These are phyloP conservation scores for Parasteatoda lunata DNA, from an alignment of 2,888 invertebrate genomes.

Conservation along the genomic window DNA sequence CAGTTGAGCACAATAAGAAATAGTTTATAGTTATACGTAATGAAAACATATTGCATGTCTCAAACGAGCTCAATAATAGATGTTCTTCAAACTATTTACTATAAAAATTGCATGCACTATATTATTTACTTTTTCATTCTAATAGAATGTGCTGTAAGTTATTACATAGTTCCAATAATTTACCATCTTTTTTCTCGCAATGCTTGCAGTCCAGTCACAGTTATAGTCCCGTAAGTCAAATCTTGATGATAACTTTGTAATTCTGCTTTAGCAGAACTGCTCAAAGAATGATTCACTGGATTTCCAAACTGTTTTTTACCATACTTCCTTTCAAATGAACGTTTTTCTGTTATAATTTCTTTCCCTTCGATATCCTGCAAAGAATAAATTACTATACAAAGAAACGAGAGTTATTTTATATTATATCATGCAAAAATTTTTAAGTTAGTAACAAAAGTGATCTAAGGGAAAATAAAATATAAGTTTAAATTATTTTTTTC, in stretches of 20 bases:
- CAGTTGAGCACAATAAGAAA: not conserved
- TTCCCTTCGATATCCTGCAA: not conserved
- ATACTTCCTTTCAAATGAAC: conserved; percentile 25
- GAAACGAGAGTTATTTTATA: no score
- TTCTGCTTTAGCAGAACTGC: conserved; percentile 63
- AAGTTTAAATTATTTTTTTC: no score
- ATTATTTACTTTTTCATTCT: not conserved
- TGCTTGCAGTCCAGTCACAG: conserved; percentile 55
- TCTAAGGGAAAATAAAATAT: no score
- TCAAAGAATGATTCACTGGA: conserved; percentile 35
- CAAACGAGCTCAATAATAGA: not conserved
- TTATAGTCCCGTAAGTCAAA: conserved; percentile 61
- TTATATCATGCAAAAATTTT: no score
- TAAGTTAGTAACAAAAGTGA: no score
- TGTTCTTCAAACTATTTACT: not conserved
- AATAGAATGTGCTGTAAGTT: not conserved
- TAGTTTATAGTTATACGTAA: not conserved
- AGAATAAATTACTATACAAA: not conserved
- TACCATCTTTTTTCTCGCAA: conserved; percentile 58
- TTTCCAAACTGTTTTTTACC: conserved; percentile 61
- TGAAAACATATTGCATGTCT: no score
- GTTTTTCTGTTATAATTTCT: conserved; percentile 18
- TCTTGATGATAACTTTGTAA: conserved; percentile 62
- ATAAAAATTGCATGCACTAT: not conserved
- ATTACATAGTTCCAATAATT: not conserved